Evolutionary conservation across 1,140 invertebrate genomes (phyloP).

Genomic region (Hormaphis cornu): DNA sequence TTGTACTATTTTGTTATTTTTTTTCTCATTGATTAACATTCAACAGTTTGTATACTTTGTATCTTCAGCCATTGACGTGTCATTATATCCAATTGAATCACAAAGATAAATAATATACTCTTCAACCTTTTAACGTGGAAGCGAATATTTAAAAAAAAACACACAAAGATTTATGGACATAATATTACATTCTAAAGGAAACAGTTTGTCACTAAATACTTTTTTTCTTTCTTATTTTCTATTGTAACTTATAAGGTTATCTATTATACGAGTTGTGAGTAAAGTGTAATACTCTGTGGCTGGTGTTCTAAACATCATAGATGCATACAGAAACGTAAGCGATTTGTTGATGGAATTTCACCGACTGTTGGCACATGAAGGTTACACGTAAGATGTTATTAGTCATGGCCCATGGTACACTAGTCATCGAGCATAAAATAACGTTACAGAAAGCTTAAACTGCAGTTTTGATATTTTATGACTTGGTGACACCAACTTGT

Average conservation of each 20-base stretch:
- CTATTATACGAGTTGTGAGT: not conserved
- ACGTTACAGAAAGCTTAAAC: constrained; percentile 8
- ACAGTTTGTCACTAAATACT: not conserved
- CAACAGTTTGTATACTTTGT: no score
- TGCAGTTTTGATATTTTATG: not conserved
- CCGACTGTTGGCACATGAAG: constrained; percentile 26
- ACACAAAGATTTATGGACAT: not conserved
- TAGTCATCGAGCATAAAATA: constrained; percentile 9
- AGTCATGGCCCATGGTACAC: constrained; percentile 3
- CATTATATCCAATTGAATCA: no score
- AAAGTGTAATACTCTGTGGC: not conserved
- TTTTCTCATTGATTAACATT: no score
- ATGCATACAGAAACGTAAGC: not conserved
- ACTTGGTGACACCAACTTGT: not conserved
- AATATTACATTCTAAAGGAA: not conserved
- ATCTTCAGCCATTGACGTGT: no score
- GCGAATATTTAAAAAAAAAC: not conserved
- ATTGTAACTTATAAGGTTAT: constrained; percentile 4
- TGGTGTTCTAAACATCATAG: not conserved
- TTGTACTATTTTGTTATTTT: no score
- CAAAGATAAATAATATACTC: no score
- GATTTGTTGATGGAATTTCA: constrained; percentile 15
- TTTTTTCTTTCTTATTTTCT: not conserved
- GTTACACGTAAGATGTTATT: constrained; percentile 19
- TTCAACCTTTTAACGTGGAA: not conserved